A percentile compares a stretch with the other conserved stretches of the same genome.
Evolutionary conservation across 2,797 vertebrate genomes (phyloP).

Genomic region (Amblyraja radiata): DNA sequence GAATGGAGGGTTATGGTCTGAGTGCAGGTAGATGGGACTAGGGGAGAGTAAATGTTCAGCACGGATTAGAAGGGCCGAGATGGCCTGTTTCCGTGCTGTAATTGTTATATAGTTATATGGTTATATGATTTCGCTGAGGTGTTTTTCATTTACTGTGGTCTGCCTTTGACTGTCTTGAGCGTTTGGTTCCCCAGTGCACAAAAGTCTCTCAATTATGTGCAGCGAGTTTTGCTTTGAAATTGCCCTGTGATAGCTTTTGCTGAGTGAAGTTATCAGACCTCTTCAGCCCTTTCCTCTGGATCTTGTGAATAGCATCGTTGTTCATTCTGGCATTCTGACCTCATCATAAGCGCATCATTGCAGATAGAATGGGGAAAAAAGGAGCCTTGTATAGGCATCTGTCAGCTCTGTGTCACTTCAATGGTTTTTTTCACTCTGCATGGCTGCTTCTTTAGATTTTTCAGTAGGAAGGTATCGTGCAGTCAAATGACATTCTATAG

Average conservation of each 20-base stretch:
- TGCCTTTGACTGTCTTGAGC: neutral
- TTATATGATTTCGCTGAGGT: neutral
- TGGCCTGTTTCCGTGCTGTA: no score
- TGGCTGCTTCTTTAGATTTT: conserved; percentile 11
- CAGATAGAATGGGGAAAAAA: neutral
- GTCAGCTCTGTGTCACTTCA: conserved; percentile 25
- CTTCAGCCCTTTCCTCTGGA: neutral
- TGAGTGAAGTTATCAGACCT: neutral
- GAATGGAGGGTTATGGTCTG: no score
- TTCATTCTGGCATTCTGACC: neutral
- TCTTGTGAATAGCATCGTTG: neutral
- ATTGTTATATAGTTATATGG: no score
- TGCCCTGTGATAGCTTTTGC: neutral
- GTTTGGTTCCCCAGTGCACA: neutral
- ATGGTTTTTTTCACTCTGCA: conserved; percentile 11
- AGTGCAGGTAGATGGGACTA: no score
- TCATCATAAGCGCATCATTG: neutral
- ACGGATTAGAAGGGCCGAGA: no score
- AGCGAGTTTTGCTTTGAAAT: neutral
- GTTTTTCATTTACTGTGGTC: neutral
- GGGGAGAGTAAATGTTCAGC: no score
- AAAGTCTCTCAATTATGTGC: neutral
- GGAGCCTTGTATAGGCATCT: neutral
- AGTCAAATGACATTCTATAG: neutral
- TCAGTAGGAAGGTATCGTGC: neutral